A percentile compares a stretch with the other conserved stretches of the same genome.
Evolutionary conservation across 2,113 vertebrate species (phyloP).

Genomic region (Amblyornis subalaris): DNA sequence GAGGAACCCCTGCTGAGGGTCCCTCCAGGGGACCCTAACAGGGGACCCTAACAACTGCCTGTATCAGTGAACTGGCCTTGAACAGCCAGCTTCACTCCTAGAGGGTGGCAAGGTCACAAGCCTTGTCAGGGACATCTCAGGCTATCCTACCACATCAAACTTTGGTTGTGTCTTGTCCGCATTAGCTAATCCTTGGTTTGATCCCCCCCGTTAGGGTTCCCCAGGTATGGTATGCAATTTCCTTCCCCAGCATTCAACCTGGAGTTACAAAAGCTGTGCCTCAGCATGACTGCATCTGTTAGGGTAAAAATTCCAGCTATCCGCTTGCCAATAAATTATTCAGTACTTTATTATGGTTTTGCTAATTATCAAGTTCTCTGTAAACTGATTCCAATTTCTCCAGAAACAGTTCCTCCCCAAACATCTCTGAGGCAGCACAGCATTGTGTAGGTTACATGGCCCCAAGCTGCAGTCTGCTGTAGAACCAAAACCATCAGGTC

Average conservation of each 20-base stretch:
- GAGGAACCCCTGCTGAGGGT: not conserved
- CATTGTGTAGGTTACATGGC: not conserved
- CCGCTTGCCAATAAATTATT: not conserved
- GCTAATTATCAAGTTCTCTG: not conserved
- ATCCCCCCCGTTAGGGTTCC: fast-evolving
- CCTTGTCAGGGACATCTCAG: not conserved
- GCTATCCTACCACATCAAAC: not conserved
- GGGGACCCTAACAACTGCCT: not conserved
- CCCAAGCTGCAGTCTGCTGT: not conserved
- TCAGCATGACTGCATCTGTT: not conserved
- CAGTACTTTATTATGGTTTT: not conserved
- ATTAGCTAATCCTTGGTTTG: not conserved
- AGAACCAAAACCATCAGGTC: not conserved
- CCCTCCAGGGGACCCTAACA: not conserved
- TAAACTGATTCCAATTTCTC: not conserved
- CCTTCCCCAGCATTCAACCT: not conserved
- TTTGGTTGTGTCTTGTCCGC: not conserved
- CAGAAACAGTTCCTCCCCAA: not conserved
- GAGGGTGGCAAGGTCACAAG: not conserved
- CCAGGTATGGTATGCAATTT: not conserved
- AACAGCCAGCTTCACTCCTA: not conserved
- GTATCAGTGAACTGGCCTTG: not conserved
- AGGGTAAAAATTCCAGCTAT: not conserved
- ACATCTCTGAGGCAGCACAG: not conserved
- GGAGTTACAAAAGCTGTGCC: not conserved